Evolutionary conservation across 1,140 invertebrate species (phyloP).

Genomic region (Maniola jurtina): DNA sequence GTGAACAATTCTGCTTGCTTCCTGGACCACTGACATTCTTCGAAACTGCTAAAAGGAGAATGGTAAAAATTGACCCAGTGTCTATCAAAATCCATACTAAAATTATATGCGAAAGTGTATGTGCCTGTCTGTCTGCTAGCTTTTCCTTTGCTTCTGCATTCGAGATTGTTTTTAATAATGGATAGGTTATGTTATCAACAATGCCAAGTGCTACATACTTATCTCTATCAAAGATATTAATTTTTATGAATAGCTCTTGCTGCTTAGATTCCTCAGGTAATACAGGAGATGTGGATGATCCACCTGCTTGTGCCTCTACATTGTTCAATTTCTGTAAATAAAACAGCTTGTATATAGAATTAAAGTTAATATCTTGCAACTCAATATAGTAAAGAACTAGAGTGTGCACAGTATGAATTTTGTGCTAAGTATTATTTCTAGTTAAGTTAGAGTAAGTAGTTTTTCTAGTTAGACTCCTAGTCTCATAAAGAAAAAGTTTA

Average conservation of each 20-base stretch:
- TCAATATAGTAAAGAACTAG: too few species aligned
- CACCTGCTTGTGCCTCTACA: slow-evolving; percentile 47
- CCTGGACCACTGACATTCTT: slow-evolving; percentile 86
- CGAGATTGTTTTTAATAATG: too few species aligned
- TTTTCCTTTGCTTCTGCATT: too few species aligned
- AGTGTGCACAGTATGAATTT: too few species aligned
- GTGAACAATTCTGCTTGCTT: slow-evolving; percentile 93
- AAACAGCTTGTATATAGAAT: too few species aligned
- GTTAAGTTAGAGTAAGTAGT: too few species aligned
- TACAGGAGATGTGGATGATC: slow-evolving; percentile 42
- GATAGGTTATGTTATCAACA: not conserved
- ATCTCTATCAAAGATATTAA: slow-evolving; percentile 69
- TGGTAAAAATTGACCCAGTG: not conserved
- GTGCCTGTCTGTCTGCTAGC: too few species aligned
- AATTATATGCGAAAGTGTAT: too few species aligned
- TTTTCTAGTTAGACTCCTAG: too few species aligned
- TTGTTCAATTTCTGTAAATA: slow-evolving; percentile 71
- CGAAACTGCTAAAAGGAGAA: slow-evolving; percentile 57
- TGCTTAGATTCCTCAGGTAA: slow-evolving; percentile 58
- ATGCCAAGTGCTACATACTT: slow-evolving; percentile 47
- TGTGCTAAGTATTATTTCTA: too few species aligned
- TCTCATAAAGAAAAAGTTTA: too few species aligned
- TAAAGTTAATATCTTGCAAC: too few species aligned
- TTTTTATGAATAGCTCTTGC: slow-evolving; percentile 63
- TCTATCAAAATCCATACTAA: not conserved